Base-by-base conservation (phyloP, 1,140 invertebrate genomes). In the Bemisia tabaci region DNA sequence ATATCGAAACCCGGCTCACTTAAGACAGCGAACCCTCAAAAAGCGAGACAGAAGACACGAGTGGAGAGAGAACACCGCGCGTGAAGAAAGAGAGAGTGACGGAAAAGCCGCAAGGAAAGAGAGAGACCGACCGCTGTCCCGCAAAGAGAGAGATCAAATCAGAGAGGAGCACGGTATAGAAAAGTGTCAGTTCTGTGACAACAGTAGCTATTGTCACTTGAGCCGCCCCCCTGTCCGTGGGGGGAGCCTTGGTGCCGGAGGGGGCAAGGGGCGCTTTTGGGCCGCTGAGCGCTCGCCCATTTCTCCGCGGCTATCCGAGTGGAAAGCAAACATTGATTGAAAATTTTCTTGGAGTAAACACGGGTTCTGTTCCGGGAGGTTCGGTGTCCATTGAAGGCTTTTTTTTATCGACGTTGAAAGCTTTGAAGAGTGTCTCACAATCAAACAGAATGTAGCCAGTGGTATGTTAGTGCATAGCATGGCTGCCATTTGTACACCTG, bases 31-130 rank as follows among this genome's bases (percentile, higher is more conserved):
- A 48, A 48, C 5, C 2, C 24, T 26, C 2, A 27, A 62, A 62
- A 24, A 62, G 26, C 2, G 12, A 11, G 26, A 27, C 2, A 62
- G 22, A 17, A 25, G 26, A 24, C 22, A 12, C 22, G 2, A 60
- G 59, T 22, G 25, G 59, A 60, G 25, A 60, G 12, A 60, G 24
- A 24, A 60, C 22, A 60, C 22, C 59, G 24, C 2, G 59, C 22
- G 24, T 22, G 23, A 62, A 62, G 9, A 62, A 24, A 26, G 24
- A 23, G 26, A 62, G 22, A 5, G 24, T 12, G 61, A 62, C n/a
- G 61, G 61, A 62, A 62, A 24, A 2, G 25, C 1, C n/a, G 61
- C 25, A 26, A 62, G 61, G 5, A 62, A 24, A 62, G 61, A 21
- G 26, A 62, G 61, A 22, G 24, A 60, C 22, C 22, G 24, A 60